Evolutionary conservation across 1,140 invertebrate species (phyloP).

Genomic region (Nebria ingens): DNA sequence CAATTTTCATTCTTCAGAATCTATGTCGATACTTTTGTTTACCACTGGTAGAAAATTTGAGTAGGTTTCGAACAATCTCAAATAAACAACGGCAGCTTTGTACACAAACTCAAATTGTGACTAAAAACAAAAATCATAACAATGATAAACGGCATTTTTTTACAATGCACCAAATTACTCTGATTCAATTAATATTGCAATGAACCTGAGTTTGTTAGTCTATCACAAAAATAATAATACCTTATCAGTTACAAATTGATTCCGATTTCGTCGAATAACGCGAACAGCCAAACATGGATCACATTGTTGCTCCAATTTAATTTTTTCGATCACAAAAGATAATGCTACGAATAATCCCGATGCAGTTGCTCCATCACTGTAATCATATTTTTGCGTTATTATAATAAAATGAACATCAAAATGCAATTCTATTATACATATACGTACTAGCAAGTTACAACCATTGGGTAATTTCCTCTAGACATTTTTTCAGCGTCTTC

Average conservation of each 20-base stretch:
- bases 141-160: background rate
- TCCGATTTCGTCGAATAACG: slow-evolving; percentile 26
- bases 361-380: slow-evolving; percentile 30
- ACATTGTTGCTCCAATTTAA: slow-evolving; percentile 32
- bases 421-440: background rate
- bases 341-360: slow-evolving; percentile 30
- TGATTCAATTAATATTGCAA: background rate
- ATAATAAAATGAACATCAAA: slow-evolving; percentile 14
- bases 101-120: slow-evolving; percentile 30
- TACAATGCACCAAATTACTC: background rate
- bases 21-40: too few species aligned
- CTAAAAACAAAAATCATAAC: slow-evolving; percentile 19
- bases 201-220: background rate
- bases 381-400: slow-evolving; percentile 13
- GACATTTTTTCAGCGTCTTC: slow-evolving; percentile 9
- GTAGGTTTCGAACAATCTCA: slow-evolving; percentile 28
- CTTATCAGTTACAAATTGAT: slow-evolving; percentile 27
- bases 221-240: slow-evolving; percentile 20
- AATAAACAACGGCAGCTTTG: slow-evolving; percentile 24
- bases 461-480: slow-evolving; percentile 9
- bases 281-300: slow-evolving; percentile 32
- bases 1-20: too few species aligned
- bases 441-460: slow-evolving; percentile 18
- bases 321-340: slow-evolving; percentile 32
- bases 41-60: slow-evolving; percentile 24